Evolutionary conservation across 2,113 vertebrate species (phyloP).

Genomic region (Varanus salvator): DNA sequence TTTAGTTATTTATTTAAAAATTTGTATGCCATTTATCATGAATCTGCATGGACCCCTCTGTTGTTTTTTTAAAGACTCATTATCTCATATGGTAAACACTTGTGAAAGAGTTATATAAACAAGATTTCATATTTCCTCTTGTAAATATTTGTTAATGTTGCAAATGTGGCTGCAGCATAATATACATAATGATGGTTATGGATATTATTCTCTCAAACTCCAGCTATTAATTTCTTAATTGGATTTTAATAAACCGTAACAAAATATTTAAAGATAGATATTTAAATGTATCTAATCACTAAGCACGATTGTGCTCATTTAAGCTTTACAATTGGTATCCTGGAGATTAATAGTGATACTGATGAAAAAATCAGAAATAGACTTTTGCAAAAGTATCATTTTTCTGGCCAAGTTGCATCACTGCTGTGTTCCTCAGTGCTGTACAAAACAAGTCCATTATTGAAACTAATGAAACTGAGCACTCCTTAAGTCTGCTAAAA

Average conservation of each 20-base stretch:
- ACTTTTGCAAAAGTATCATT: slow-evolving; percentile 22
- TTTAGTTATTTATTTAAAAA: too few species aligned
- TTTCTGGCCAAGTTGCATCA: slow-evolving; percentile 37
- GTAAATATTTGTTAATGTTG: background rate
- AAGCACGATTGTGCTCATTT: slow-evolving; percentile 37
- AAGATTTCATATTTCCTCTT: background rate
- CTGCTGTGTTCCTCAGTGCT: slow-evolving; percentile 25
- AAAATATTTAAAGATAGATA: slow-evolving; percentile 15
- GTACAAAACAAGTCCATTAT: slow-evolving; percentile 44
- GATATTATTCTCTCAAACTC: slow-evolving; percentile 23
- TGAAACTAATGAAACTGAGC: slow-evolving; percentile 11
- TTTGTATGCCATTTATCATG: background rate
- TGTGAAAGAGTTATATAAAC: background rate
- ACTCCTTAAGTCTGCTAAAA: slow-evolving; percentile 3
- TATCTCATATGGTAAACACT: background rate
- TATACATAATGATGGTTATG: background rate
- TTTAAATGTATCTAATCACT: slow-evolving; percentile 28
- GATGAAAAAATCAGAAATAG: slow-evolving; percentile 42
- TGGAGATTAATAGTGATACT: slow-evolving; percentile 1
- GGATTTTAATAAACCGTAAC: slow-evolving; percentile 54
- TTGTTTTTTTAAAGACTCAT: too few species aligned
- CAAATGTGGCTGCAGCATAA: background rate
- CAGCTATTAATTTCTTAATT: background rate
- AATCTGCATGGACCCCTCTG: background rate
- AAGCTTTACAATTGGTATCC: background rate